Percentiles rank a stretch among this genome's conserved stretches.
Evolutionary conservation across 2,888 invertebrate genomes (phyloP).

Genomic region (Morpho achilles): DNA sequence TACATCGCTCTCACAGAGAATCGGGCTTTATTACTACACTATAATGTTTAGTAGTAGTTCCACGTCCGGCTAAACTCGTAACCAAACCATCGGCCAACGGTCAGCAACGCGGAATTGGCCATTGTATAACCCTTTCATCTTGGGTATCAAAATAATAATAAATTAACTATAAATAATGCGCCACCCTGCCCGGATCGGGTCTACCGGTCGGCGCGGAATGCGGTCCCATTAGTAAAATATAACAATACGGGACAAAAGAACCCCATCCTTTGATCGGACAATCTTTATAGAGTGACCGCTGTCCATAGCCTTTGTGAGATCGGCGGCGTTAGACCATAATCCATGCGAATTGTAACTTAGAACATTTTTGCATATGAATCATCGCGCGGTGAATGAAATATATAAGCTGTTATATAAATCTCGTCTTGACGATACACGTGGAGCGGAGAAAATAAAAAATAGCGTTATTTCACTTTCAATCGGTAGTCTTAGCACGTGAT

Average conservation of each 20-base stretch:
- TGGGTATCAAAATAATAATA: conserved; percentile 77
- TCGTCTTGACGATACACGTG: conserved; percentile 7
- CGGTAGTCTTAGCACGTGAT: conserved; percentile 3
- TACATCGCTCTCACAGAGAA: too few species aligned
- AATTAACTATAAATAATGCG: conserved; percentile 74
- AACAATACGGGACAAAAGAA: conserved; percentile 59
- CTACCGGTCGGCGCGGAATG: conserved; percentile 70
- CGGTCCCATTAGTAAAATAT: conserved; percentile 72
- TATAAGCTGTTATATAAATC: conserved; percentile 28
- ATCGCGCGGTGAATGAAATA: conserved; percentile 32
- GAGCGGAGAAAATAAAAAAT: background rate
- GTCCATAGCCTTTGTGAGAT: conserved; percentile 55
- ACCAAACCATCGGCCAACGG: conserved; percentile 52
- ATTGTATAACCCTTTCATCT: conserved; percentile 71
- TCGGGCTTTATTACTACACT: too few species aligned
- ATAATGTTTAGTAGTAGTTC: too few species aligned
- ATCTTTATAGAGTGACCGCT: conserved; percentile 74
- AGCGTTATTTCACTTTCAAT: background rate
- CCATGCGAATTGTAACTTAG: conserved; percentile 52
- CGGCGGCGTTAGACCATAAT: conserved; percentile 73
- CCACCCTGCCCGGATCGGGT: conserved; percentile 49
- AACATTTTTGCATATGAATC: conserved; percentile 66
- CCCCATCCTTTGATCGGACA: conserved; percentile 59
- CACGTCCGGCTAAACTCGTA: background rate
- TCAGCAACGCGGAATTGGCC: conserved; percentile 60